These are phyloP conservation scores for Cyrtodaria siliqua DNA, from an alignment of 2,888 invertebrate genomes.

Conservation along the genomic window DNA sequence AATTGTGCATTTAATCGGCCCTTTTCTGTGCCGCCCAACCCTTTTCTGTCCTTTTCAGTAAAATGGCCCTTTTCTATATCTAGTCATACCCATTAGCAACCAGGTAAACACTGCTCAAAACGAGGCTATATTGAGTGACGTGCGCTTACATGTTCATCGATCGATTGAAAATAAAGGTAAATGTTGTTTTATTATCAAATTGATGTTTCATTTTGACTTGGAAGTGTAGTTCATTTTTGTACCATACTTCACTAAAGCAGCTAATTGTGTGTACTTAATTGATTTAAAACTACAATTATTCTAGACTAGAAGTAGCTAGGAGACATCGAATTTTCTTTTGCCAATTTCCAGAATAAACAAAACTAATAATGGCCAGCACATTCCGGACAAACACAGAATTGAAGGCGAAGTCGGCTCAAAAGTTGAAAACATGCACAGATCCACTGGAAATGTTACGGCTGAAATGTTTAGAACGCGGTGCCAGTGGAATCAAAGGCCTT, in stretches of 20 bases:
- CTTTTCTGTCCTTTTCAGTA: too few species aligned
- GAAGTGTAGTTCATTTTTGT: neutral
- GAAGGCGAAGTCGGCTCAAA: conserved; percentile 89
- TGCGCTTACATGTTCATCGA: conserved; percentile 15
- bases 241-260: neutral
- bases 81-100: too few species aligned
- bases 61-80: too few species aligned
- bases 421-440: conserved; percentile 90
- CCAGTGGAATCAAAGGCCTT: conserved; percentile 94
- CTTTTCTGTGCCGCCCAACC: too few species aligned
- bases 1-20: too few species aligned
- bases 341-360: neutral
- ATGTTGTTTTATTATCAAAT: too few species aligned
- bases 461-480: conserved; percentile 94
- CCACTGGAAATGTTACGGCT: conserved; percentile 94
- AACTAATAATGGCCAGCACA: conserved; percentile 88
- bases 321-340: neutral
- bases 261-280: too few species aligned
- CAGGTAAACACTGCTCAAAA: conserved; percentile 33
- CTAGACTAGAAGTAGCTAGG: too few species aligned
- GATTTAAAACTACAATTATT: too few species aligned
- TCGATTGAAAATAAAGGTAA: too few species aligned
- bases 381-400: conserved; percentile 92
- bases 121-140: conserved; percentile 56
- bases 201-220: too few species aligned